These are phyloP conservation scores for Parauchenoglanis ngamensis DNA, from an alignment of 2,797 vertebrate species.

Conservation along the genomic window DNA sequence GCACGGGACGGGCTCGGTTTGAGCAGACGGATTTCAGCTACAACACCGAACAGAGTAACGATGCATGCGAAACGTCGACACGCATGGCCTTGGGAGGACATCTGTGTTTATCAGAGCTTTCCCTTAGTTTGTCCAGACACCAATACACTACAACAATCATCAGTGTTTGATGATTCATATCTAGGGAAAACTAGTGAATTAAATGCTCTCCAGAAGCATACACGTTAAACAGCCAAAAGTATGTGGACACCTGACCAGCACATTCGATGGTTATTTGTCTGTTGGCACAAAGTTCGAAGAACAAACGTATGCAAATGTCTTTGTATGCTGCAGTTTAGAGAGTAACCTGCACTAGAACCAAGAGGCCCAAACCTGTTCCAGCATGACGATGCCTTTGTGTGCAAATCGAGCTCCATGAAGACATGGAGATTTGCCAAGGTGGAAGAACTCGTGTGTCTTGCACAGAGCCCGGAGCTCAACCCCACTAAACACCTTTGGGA, in stretches of 20 bases:
- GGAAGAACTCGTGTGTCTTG: neutral
- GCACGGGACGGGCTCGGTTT: neutral
- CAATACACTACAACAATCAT: too few species aligned
- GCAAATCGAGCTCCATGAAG: neutral
- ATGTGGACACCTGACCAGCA: neutral
- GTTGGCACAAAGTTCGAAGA: neutral
- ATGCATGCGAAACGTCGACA: neutral
- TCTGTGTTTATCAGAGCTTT: neutral
- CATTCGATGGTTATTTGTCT: neutral
- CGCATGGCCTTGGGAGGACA: neutral
- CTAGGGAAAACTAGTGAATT: neutral
- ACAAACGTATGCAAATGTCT: too few species aligned
- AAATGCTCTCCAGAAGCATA: too few species aligned
- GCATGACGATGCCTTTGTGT: neutral
- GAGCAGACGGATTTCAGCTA: neutral
- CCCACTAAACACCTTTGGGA: neutral
- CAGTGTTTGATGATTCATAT: neutral
- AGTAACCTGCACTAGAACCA: neutral
- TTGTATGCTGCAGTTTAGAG: neutral
- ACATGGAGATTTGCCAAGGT: neutral
- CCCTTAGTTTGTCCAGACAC: neutral
- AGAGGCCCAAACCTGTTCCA: neutral
- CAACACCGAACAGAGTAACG: neutral
- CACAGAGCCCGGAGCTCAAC: neutral
- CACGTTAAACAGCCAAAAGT: neutral